A percentile compares a stretch with the other conserved stretches of the same genome.
Evolutionary conservation across 30 jellyfish, hydroid and myxozoan genomes (phyloP).

Genomic region (Mastigias papua): DNA sequence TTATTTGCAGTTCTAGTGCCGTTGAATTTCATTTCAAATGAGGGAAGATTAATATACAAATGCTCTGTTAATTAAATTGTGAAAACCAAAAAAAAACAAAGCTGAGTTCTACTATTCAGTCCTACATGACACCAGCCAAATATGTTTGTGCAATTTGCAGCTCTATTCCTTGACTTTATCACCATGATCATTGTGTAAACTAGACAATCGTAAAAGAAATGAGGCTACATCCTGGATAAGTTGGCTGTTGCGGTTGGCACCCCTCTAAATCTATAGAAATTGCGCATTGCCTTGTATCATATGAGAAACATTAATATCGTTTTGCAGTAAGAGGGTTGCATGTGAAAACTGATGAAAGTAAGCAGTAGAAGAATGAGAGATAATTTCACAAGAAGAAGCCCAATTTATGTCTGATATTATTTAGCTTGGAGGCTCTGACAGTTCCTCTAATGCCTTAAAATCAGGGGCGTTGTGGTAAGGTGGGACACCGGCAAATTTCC

Average conservation of each 20-base stretch:
- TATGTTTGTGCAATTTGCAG: not conserved
- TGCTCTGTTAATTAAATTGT: not conserved
- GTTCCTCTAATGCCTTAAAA: no score
- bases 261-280: not conserved
- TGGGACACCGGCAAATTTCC: no score
- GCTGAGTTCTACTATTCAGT: not conserved
- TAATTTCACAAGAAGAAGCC: no score
- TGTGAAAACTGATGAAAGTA: no score
- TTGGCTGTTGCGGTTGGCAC: not conserved
- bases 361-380: no score
- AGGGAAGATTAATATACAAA: not conserved
- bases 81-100: not conserved
- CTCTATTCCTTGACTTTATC: not conserved
- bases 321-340: no score
- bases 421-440: no score
- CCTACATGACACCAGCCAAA: constrained; percentile 2
- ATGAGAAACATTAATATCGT: no score
- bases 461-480: no score
- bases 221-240: not conserved
- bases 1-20: not conserved
- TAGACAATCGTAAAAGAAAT: not conserved
- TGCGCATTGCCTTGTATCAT: not conserved
- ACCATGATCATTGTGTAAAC: not conserved
- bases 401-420: no score
- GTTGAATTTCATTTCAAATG: not conserved